Conservation (phyloP, 2,113 vertebrate species). For the Seriola quinqueradiata region DNA sequence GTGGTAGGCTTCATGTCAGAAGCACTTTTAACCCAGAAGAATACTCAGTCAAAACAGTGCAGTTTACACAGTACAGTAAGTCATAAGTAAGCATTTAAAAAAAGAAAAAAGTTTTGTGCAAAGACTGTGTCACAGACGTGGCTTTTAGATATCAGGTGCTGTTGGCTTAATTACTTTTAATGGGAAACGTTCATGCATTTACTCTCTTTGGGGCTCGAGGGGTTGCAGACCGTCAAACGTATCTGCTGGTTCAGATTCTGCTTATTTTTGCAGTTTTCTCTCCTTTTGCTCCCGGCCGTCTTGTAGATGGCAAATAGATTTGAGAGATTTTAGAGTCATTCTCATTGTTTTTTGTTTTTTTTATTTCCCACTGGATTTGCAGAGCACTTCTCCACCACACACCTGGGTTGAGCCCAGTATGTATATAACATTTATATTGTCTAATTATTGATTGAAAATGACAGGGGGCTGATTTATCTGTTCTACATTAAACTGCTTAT, state of each 20-base stretch:
- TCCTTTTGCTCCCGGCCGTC: not conserved
- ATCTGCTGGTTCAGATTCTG: conserved; percentile 82
- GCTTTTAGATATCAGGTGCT: not conserved
- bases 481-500: conserved; percentile 32
- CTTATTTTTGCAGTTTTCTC: conserved; percentile 8
- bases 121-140: not conserved
- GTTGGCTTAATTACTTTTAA: not conserved
- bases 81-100: not conserved
- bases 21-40: conserved; percentile 16
- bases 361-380: not conserved
- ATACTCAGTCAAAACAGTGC: conserved; percentile 3
- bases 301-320: not conserved
- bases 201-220: not conserved
- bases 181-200: not conserved
- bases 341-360: no score
- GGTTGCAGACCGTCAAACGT: not conserved
- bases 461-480: conserved; percentile 10
- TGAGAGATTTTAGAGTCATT: no score
- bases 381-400: conserved; percentile 35
- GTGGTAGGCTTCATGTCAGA: conserved; percentile 24
- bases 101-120: not conserved
- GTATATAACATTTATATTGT: conserved; percentile 56
- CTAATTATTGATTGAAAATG: conserved; percentile 30
- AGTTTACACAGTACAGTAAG: conserved; percentile 30
- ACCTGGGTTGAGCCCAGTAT: conserved; percentile 64